phyloP scores from a whole-genome alignment of 2,797 vertebrate species.

The Coilia nasus region DNA sequence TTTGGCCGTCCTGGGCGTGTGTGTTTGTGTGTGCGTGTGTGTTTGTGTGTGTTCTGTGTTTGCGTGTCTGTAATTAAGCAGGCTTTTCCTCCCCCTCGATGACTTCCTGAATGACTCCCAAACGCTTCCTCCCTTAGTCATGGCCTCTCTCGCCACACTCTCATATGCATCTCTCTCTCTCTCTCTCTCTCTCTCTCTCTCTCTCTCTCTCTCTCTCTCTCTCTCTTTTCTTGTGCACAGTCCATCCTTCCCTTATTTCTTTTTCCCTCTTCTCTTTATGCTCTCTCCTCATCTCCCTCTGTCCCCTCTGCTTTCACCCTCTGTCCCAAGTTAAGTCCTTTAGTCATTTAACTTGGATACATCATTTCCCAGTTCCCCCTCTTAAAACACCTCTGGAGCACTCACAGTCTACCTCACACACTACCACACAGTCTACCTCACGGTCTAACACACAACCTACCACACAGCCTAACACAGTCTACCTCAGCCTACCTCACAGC shows the following conservation, averaged over 20 bases:
- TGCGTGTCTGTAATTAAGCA: constrained; percentile 67
- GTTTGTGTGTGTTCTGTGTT: not conserved
- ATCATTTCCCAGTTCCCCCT: too few relatives aligned
- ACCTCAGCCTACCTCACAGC: too few relatives aligned
- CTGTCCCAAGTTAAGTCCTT: too few relatives aligned
- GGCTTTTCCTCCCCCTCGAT: constrained; percentile 61
- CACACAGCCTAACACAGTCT: too few relatives aligned
- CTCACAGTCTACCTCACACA: too few relatives aligned
- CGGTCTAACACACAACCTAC: too few relatives aligned
- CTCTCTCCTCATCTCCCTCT: not conserved
- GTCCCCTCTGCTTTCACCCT: too few relatives aligned
- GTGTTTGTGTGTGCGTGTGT: not conserved
- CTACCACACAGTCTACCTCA: too few relatives aligned
- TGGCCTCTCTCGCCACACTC: constrained; percentile 42
- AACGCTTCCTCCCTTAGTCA: constrained; percentile 48
- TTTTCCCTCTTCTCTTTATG: constrained; percentile 29
- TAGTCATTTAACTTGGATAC: too few relatives aligned
- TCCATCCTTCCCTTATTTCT: too few relatives aligned
- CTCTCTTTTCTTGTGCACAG: too few relatives aligned
- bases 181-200: constrained; percentile 17
- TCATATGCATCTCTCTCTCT: constrained; percentile 32
- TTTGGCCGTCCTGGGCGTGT: not conserved
- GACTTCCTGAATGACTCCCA: constrained; percentile 73
- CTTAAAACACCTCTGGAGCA: too few relatives aligned
- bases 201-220: not conserved